phyloP scores from a whole-genome alignment of 2,888 invertebrate genomes.

The Cantharis nigra region DNA sequence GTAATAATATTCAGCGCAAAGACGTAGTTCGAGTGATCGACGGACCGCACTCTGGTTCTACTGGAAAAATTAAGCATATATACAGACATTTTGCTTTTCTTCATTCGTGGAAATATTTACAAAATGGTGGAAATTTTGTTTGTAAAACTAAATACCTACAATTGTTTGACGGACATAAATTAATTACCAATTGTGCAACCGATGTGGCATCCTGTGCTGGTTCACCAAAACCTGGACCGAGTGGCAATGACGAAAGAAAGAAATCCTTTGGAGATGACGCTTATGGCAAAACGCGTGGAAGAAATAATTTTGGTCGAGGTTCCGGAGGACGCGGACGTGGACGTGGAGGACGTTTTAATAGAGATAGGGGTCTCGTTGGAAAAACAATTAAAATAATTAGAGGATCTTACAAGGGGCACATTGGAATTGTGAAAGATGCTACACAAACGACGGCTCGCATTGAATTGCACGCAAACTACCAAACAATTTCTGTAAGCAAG shows the following conservation, averaged over 20 bases:
- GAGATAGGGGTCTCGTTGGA: constrained; percentile 86
- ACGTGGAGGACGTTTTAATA: too few species aligned
- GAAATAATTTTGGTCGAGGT: constrained; percentile 42
- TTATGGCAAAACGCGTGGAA: background rate
- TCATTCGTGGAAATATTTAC: constrained; percentile 88
- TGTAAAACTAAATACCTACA: too few species aligned
- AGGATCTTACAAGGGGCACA: constrained; percentile 96
- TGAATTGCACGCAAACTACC: constrained; percentile 71
- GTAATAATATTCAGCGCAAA: constrained; percentile 66
- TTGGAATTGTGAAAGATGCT: constrained; percentile 96
- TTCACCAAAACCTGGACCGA: constrained; percentile 64
- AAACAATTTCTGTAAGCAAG: constrained; percentile 69
- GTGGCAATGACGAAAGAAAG: constrained; percentile 36
- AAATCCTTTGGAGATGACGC: background rate
- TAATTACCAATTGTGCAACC: too few species aligned
- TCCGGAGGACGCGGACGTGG: too few species aligned
- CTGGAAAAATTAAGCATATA: constrained; percentile 96
- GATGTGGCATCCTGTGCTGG: too few species aligned
- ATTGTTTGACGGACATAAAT: too few species aligned
- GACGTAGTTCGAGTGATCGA: constrained; percentile 93
- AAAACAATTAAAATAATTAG: constrained; percentile 97
- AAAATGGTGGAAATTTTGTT: too few species aligned
- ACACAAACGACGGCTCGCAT: constrained; percentile 72
- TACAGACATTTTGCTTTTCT: constrained; percentile 96
- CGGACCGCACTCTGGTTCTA: constrained; percentile 93